Evolutionary conservation across 2,888 invertebrate genomes (phyloP), one percentile per base, ranked within the genome.

Genomic region (Conus canariensis): DNA sequence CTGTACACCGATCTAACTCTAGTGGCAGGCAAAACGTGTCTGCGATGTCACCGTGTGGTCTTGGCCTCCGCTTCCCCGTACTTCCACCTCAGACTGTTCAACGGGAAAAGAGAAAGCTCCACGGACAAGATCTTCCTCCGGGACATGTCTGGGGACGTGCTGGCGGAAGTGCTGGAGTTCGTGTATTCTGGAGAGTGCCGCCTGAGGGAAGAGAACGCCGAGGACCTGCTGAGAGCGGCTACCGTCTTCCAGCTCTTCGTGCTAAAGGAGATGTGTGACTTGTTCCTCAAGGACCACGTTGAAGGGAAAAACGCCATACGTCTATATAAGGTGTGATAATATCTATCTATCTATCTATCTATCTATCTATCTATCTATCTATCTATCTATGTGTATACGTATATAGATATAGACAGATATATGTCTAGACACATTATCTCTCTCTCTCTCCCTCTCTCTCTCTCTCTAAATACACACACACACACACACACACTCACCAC

Each of bases 241-340:
- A 98, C 98, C 96, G 98, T 98, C 95, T 97, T 99, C 90, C 98
- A 98, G 94, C 98, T 99, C 94, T 96, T 97, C 88, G 98, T 98
- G 0, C 97, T 98, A 80, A 97, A 98, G 90, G 97, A 98, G 92
- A 97, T 98, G 77, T 98, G 98, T 96, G 98, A 98, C 94, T 97
- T 98, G 70, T 98, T 97, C 95, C 97, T 99, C 64, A 97, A 97
- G 89, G 96, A 96, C 86, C 97, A 97, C 90, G 96, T 99, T n/a
- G 97, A 97, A 56, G 97, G 98, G 0, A 97, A 97, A 92, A 99
- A 98, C 96, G 98, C 98, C 95, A 97, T 99, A 91, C 98, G 98
- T 59, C 97, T 98, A 86, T 97, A 98, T 97, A 97, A 97, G 94
- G 98, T 98, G 96, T 98, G 85, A 25, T 83, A 97, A 94, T 96